These are phyloP conservation scores for Gallinago undulata DNA, from an alignment of 2,113 vertebrate species.

Conservation along the genomic window DNA sequence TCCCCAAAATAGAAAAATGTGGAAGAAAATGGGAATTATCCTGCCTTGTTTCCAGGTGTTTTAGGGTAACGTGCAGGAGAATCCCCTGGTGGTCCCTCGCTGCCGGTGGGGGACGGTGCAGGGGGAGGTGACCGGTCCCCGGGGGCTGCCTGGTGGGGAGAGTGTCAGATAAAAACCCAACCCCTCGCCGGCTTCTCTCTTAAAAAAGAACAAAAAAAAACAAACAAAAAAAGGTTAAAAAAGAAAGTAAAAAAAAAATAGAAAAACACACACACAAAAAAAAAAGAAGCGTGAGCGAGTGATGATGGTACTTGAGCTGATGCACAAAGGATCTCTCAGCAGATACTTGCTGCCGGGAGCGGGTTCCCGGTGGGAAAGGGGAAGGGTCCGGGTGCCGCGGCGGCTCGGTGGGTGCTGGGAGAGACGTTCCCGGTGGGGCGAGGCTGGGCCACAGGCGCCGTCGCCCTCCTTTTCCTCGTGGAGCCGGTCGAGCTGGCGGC, in stretches of 20 bases:
- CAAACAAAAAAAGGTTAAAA: neutral
- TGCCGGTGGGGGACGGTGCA: slow-evolving; percentile 16
- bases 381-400: neutral
- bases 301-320: slow-evolving; percentile 58
- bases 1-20: neutral
- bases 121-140: slow-evolving; percentile 17
- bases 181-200: neutral
- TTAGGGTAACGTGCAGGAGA: slow-evolving; percentile 53
- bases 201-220: neutral
- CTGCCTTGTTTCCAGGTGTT: slow-evolving; percentile 52
- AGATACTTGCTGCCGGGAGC: slow-evolving; percentile 30
- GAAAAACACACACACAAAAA: neutral
- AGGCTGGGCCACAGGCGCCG: neutral
- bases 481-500: neutral
- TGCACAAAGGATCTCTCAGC: slow-evolving; percentile 67
- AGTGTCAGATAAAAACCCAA: slow-evolving; percentile 8
- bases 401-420: neutral
- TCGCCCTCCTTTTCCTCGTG: neutral
- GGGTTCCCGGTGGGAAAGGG: neutral
- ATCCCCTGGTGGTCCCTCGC: slow-evolving; percentile 65
- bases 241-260: no score
- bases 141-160: neutral
- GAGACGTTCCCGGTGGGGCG: neutral
- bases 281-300: slow-evolving; percentile 54
- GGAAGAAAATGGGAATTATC: neutral